Evolutionary conservation across 2,797 vertebrate genomes (phyloP).

Genomic region (Sphenopsis melanotis): DNA sequence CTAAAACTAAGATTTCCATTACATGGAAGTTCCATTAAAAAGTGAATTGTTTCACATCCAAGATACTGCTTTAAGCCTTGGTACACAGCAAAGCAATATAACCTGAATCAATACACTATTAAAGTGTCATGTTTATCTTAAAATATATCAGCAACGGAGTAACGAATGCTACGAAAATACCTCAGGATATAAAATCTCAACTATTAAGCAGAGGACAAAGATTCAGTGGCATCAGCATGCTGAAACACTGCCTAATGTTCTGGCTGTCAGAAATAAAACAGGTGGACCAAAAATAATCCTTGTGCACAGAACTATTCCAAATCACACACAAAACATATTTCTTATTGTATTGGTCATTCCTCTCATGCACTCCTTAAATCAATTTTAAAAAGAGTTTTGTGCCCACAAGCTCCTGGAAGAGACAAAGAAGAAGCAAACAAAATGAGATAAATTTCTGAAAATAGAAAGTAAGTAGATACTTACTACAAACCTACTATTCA

Average conservation of each 20-base stretch:
- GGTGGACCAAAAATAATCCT: background rate
- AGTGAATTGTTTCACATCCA: background rate
- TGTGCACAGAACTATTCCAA: background rate
- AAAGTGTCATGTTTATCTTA: background rate
- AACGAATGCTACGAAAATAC: background rate
- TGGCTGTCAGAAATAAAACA: background rate
- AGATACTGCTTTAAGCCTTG: background rate
- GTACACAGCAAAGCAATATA: background rate
- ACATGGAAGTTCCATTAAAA: background rate
- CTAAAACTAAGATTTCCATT: background rate
- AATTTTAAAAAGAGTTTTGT: background rate
- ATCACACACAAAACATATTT: background rate
- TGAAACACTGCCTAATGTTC: background rate
- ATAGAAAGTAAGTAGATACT: constrained; percentile 75
- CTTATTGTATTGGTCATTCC: background rate
- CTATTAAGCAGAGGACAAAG: background rate
- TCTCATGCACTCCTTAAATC: background rate
- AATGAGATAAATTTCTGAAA: background rate
- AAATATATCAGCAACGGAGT: background rate
- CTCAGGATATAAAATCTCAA: background rate
- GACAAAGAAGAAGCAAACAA: background rate
- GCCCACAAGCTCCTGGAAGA: background rate
- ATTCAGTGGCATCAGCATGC: background rate
- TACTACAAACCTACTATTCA: constrained; percentile 96
- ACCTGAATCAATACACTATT: background rate